These are phyloP conservation scores for Oreonectes daqikongensis DNA, from an alignment of 2,797 vertebrate genomes.

Conservation along the genomic window DNA sequence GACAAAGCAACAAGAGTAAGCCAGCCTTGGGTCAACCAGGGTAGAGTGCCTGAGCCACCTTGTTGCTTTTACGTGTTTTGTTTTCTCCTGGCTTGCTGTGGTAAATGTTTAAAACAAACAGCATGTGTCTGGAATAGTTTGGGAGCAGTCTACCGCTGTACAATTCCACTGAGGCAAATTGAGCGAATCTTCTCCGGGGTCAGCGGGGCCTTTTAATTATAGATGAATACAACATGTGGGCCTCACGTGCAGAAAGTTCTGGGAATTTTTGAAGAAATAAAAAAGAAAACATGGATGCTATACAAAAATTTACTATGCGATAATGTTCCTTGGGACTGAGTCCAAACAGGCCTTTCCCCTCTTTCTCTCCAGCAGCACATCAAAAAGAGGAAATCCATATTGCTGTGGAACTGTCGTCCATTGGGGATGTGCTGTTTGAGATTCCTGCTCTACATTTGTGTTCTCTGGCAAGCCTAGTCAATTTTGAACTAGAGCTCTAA, in stretches of 20 bases:
- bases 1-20: neutral
- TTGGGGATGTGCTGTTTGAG: slow-evolving; percentile 20
- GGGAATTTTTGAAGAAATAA: slow-evolving; percentile 19
- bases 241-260: neutral
- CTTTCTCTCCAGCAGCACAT: slow-evolving; percentile 2
- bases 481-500: slow-evolving; percentile 21
- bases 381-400: slow-evolving; percentile 29
- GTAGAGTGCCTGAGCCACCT: neutral
- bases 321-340: slow-evolving; percentile 18
- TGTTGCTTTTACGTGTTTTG: neutral
- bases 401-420: slow-evolving; percentile 6
- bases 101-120: slow-evolving; percentile 11
- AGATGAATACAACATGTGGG: slow-evolving; percentile 44
- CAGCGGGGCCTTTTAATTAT: slow-evolving; percentile 37
- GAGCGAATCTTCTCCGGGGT: neutral
- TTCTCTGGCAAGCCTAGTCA: slow-evolving; percentile 26
- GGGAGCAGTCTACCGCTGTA: neutral
- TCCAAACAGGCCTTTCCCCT: slow-evolving; percentile 3
- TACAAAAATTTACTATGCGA: slow-evolving; percentile 3
- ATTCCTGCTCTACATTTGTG: slow-evolving; percentile 29
- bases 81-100: neutral
- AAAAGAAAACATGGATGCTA: slow-evolving; percentile 26
- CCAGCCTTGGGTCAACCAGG: slow-evolving; percentile 1
- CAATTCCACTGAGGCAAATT: neutral
- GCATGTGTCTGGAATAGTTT: neutral